These are phyloP conservation scores for Tenebrio molitor DNA, from an alignment of 1,140 invertebrate species.

Conservation along the genomic window DNA sequence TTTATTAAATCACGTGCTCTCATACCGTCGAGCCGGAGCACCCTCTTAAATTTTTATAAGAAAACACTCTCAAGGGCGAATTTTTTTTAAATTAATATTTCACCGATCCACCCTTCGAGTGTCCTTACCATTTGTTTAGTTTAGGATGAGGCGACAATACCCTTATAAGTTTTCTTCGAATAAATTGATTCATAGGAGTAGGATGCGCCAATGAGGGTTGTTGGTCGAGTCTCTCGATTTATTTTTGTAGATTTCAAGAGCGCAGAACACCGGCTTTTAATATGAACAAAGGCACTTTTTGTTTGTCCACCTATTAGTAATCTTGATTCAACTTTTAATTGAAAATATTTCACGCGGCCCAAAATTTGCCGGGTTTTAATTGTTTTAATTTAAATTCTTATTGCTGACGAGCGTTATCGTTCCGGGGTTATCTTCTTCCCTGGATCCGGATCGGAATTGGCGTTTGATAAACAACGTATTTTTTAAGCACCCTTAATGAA, in stretches of 20 bases:
- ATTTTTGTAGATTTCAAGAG: slow-evolving; percentile 1
- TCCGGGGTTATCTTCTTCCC: slow-evolving; percentile 10
- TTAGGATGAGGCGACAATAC: slow-evolving; percentile 32
- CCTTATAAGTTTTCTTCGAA: slow-evolving; percentile 25
- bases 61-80: slow-evolving; percentile 14
- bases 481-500: too few relatives aligned
- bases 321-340: slow-evolving; percentile 44
- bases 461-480: too few relatives aligned
- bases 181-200: slow-evolving; percentile 34
- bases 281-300: slow-evolving; percentile 31
- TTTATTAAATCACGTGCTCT: neutral
- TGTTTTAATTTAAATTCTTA: slow-evolving; percentile 41
- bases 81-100: slow-evolving; percentile 37
- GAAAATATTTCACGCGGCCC: slow-evolving; percentile 15
- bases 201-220: too few relatives aligned
- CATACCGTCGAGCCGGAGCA: neutral
- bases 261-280: neutral
- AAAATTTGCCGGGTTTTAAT: slow-evolving; percentile 38
- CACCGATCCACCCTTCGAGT: slow-evolving; percentile 36
- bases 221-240: too few relatives aligned
- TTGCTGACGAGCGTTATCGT: slow-evolving; percentile 7
- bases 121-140: slow-evolving; percentile 34
- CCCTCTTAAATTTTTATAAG: slow-evolving; percentile 38
- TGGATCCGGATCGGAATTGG: neutral
- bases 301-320: slow-evolving; percentile 27